phyloP scores from a whole-genome alignment of 2,797 vertebrate genomes.

The Aldrovandia affinis region DNA sequence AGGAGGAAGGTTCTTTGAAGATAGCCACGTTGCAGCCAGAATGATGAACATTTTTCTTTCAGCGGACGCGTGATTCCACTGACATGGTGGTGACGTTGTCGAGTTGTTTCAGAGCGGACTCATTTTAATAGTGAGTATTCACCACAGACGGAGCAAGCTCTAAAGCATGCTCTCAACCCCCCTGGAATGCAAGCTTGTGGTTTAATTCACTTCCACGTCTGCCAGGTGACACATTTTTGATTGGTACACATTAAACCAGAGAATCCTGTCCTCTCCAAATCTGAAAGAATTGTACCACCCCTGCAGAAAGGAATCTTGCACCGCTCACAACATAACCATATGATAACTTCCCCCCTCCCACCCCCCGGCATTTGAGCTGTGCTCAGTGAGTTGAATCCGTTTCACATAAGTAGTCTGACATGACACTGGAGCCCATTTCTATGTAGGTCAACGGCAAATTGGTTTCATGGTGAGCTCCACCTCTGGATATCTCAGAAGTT shows the following conservation, averaged over 20 bases:
- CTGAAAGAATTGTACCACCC: not conserved
- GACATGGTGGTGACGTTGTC: not conserved
- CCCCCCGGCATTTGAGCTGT: not conserved
- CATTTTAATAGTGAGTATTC: conserved; percentile 2
- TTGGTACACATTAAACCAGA: not conserved
- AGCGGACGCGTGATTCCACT: not conserved
- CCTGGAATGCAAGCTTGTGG: conserved; percentile 22
- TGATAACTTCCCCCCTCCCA: not conserved
- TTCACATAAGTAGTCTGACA: conserved; percentile 16
- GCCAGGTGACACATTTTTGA: conserved; percentile 10
- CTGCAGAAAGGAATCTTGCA: conserved; percentile 7
- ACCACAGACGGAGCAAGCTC: conserved; percentile 1
- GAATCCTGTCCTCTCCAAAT: not conserved
- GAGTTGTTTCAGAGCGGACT: not conserved
- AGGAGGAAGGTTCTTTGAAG: not conserved
- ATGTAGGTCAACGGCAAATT: conserved; percentile 26
- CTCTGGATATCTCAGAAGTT: not conserved
- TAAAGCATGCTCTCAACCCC: not conserved
- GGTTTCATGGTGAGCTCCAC: not conserved
- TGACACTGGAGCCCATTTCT: conserved; percentile 5
- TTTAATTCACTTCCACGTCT: conserved; percentile 1
- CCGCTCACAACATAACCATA: conserved; percentile 3
- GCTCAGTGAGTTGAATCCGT: not conserved
- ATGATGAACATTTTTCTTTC: not conserved
- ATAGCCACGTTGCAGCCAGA: not conserved